Evolutionary conservation across 2,113 vertebrate species (phyloP), one percentile per base, ranked within the genome.

Genomic region (Zosterops japonicus): DNA sequence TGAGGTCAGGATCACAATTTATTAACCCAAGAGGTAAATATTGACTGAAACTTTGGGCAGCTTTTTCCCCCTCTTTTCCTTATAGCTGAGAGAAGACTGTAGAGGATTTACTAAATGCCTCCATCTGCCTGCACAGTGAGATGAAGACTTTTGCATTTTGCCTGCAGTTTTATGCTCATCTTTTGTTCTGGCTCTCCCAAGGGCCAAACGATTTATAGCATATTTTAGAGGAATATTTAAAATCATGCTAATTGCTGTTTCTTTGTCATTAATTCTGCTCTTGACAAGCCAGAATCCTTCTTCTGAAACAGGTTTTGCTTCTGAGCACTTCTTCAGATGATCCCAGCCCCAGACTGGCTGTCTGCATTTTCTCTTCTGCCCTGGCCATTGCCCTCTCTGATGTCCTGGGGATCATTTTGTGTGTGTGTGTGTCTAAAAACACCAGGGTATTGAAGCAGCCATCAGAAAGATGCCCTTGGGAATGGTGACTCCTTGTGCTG

Each of bases 1-100:
- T 95, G 96, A 96, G 95, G 96, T 97, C 96, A 94, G 93, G 96
- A 97, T 95, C 90, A 95, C 94, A 97, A 96, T 98, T 98, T 97
- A 97, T 98, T 97, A 98, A 96, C 95, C 96, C 70, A 77, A 84
- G 95, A 97, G 95, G 94, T 97, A 98, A 98, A 97, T 97, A 97
- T 97, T 97, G 97, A 97, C 96, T 91, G 94, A 94, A 97, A 98
- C 93, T 98, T 98, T 94, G 90, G 94, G 90, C 78, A 96, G 96
- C 63, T 72, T 89, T 87, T 13, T 3, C 6, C 20, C 59, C 6
- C 8, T 33, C 28, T 65, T 53, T 78, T 86, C 14, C 47, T 91
- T 82, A 60, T 83, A 91, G 81, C 60, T 25, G 46, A 84, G 77
- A 94, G 72, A 94, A 82, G 81, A 44, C 55, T 63, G 52, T 50